Conservation (phyloP, 2,113 vertebrate species). For the Lanius collurio region DNA sequence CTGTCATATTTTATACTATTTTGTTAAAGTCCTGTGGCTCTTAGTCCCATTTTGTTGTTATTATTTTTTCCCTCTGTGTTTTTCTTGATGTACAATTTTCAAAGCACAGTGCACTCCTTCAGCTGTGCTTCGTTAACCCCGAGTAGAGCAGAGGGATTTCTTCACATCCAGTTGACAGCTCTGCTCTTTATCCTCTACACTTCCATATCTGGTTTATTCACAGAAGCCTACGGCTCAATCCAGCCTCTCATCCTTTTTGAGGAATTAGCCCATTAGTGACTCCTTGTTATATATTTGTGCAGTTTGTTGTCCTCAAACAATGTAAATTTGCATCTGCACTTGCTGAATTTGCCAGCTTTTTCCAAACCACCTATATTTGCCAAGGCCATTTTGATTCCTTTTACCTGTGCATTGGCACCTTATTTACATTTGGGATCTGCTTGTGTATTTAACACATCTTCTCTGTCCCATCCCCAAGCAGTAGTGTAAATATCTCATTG, state of each 20-base stretch:
- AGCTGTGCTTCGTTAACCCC: not conserved
- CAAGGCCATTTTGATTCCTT: not conserved
- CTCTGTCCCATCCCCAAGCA: not conserved
- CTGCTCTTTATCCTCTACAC: not conserved
- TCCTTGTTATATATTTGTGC: not conserved
- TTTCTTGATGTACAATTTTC: not conserved
- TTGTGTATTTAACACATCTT: not conserved
- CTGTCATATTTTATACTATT: not conserved
- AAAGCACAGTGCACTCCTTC: not conserved
- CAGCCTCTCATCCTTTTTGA: not conserved
- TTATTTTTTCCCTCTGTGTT: rapidly evolving
- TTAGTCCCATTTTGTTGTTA: not conserved
- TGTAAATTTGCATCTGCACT: not conserved
- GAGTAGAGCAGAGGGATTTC: rapidly evolving
- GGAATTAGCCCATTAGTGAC: not conserved
- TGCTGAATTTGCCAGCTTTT: not conserved
- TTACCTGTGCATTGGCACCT: not conserved
- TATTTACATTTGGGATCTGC: not conserved
- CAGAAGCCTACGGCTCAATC: not conserved
- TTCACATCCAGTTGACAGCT: not conserved
- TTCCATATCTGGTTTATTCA: not conserved
- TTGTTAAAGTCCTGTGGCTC: not conserved
- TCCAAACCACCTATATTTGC: not conserved
- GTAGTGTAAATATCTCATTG: not conserved
- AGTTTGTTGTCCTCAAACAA: not conserved